A percentile compares a stretch with the other conserved stretches of the same genome.
Conservation (phyloP, 2,888 invertebrate species). For the Conistra vaccinii region DNA sequence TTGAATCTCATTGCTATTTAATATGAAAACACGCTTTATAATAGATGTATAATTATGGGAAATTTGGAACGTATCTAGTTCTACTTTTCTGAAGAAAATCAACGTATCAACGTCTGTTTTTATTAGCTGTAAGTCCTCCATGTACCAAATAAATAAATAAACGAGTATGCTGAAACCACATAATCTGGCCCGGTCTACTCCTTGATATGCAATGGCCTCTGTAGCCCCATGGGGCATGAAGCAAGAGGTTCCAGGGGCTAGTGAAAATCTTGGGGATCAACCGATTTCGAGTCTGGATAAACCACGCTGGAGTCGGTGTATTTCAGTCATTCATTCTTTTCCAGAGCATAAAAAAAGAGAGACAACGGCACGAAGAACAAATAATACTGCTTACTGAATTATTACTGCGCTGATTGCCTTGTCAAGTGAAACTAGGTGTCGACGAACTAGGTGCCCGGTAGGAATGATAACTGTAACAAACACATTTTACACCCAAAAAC, state of each 20-base stretch:
- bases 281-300: too few species aligned
- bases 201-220: too few species aligned
- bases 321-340: not conserved
- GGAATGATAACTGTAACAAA: too few species aligned
- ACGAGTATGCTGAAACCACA: too few species aligned
- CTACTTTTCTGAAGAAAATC: not conserved
- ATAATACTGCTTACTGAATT: not conserved
- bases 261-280: too few species aligned
- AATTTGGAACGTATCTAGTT: not conserved
- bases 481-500: conserved; percentile 7
- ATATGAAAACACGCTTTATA: not conserved
- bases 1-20: not conserved
- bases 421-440: not conserved
- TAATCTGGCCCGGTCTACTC: not conserved
- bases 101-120: too few species aligned
- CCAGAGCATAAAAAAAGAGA: not conserved
- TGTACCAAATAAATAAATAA: too few species aligned
- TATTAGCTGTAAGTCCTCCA: too few species aligned
- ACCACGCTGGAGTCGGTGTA: too few species aligned
- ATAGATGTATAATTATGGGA: not conserved
- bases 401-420: not conserved
- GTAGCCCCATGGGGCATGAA: too few species aligned
- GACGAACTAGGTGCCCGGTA: too few species aligned
- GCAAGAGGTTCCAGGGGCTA: too few species aligned
- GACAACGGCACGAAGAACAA: not conserved